These are phyloP conservation scores for Aphodius granarius DNA, from an alignment of 2,888 invertebrate species.

Conservation along the genomic window DNA sequence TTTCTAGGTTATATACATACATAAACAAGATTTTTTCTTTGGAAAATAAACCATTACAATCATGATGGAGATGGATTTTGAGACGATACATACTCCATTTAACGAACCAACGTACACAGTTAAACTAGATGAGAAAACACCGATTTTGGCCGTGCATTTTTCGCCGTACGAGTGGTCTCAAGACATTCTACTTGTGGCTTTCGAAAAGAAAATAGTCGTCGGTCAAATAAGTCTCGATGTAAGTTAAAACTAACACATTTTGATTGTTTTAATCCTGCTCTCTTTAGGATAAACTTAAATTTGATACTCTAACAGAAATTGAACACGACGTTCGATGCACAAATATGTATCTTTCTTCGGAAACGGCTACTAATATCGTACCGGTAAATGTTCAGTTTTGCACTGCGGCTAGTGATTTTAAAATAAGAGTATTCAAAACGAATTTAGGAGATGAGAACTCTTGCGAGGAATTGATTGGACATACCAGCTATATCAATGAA, in stretches of 20 bases:
- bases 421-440: slow-evolving; percentile 59
- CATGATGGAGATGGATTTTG: slow-evolving; percentile 6
- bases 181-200: slow-evolving; percentile 63
- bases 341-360: slow-evolving; percentile 63
- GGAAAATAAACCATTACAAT: background rate
- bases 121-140: slow-evolving; percentile 55
- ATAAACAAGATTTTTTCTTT: too few species aligned
- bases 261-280: slow-evolving; percentile 2
- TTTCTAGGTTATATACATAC: background rate
- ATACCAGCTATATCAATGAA: slow-evolving; percentile 70
- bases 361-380: slow-evolving; percentile 61
- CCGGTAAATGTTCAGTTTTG: slow-evolving; percentile 61
- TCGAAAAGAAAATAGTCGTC: slow-evolving; percentile 60
- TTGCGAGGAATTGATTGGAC: slow-evolving; percentile 62
- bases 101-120: slow-evolving; percentile 54
- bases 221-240: slow-evolving; percentile 62
- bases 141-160: slow-evolving; percentile 61
- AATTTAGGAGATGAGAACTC: slow-evolving; percentile 57
- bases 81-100: slow-evolving; percentile 34
- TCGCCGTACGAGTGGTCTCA: slow-evolving; percentile 68
- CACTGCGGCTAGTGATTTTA: slow-evolving; percentile 61
- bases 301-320: slow-evolving; percentile 60
- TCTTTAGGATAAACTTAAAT: slow-evolving; percentile 56
- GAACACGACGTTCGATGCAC: slow-evolving; percentile 60
- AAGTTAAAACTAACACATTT: slow-evolving; percentile 35